Evolutionary conservation across 2,113 vertebrate species (phyloP), one percentile per base, ranked within the genome.

Genomic region (Xenus cinereus): DNA sequence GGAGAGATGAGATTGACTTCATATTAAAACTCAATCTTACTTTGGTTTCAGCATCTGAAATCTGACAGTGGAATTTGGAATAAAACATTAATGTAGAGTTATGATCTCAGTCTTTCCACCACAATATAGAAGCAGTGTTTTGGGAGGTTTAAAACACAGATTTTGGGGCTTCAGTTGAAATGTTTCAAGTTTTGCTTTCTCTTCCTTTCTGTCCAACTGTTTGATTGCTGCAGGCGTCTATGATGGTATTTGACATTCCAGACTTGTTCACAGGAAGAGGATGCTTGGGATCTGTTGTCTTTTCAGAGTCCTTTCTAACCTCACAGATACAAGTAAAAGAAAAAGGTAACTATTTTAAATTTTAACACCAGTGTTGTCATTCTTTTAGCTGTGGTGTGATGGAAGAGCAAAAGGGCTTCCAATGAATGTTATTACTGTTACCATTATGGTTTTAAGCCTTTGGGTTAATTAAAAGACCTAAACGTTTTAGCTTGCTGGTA

Each of bases 241-340:
- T 99, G 98, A 98, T 98, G 20, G 93, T 99, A 18, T 98, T 97
- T 71, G 99, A 99, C 97, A 98, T 99, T 91, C 99, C 99, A 62
- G 98, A 99, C 92, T 91, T 99, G 80, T 98, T 98, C 85, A 87
- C 97, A 12, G 97, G 97, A 28, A 95, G 93, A 23, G 98, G 97
- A 3, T 96, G 97, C 84, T 97, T 99, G 90, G 99, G 99, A 28
- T 99, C 99, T 45, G 97, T 99, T 48, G 98, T 99, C 83, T 99
- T 99, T 95, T 99, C 99, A 21, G 99, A 99, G 78, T 99, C 99
- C 3, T 99, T 99, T 93, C 89, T 99, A 91, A 98, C 99, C 33
- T 99, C 99, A n/a, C 98, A 97, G 86, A 99, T 99, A 63, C 98
- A 97, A 83, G 98, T 99, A 73, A 99, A 99, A 94, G 98, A 99